Evolutionary conservation across 2,113 vertebrate species (phyloP).

Genomic region (Centropus unirufus): DNA sequence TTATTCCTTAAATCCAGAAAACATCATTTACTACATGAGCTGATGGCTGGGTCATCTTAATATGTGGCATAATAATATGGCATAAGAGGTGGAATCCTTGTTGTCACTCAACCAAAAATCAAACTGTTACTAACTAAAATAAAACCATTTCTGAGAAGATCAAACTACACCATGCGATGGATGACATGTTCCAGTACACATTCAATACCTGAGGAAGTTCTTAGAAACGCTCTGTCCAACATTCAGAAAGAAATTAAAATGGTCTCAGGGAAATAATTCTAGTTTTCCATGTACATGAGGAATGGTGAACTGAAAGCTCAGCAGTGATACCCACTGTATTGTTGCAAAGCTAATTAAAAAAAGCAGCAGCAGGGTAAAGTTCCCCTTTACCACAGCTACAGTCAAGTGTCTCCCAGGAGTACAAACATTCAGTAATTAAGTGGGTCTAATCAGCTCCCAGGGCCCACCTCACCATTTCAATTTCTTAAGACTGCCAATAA

Average conservation of each 20-base stretch:
- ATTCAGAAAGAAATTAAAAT: background rate
- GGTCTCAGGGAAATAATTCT: background rate
- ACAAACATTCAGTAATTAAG: conserved; percentile 19
- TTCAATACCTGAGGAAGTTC: background rate
- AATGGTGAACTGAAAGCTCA: background rate
- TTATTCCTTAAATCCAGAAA: background rate
- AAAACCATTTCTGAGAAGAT: background rate
- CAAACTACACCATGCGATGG: background rate
- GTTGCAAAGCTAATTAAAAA: background rate
- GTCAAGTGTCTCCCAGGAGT: background rate
- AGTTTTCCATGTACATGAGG: background rate
- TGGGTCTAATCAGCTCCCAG: conserved; percentile 31
- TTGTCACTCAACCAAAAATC: background rate
- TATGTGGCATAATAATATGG: background rate
- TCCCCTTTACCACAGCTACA: background rate
- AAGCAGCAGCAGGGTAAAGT: background rate
- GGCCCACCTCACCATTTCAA: conserved; percentile 24
- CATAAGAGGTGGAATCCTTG: background rate
- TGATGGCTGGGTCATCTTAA: background rate
- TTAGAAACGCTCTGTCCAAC: background rate
- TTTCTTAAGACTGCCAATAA: conserved; percentile 32
- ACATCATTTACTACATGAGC: background rate
- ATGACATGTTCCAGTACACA: background rate
- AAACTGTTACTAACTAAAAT: background rate
- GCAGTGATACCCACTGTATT: background rate